Evolutionary conservation across 2,888 invertebrate genomes (phyloP).

Genomic region (Epirrhoe alternata): DNA sequence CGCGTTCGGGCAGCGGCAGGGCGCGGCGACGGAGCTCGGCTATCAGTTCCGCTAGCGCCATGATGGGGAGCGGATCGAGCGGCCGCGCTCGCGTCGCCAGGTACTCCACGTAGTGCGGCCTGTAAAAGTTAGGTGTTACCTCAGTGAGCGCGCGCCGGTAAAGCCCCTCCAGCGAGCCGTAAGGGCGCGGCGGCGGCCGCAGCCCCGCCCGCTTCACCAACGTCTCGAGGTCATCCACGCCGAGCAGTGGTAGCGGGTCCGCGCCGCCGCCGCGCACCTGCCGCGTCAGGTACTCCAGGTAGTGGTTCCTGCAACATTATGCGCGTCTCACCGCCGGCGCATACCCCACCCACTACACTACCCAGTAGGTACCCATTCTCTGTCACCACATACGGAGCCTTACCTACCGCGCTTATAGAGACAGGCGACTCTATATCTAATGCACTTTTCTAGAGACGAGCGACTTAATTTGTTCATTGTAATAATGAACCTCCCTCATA

Average conservation of each 20-base stretch:
- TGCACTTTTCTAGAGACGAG: too few relatives aligned
- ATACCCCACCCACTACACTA: conserved; percentile 10
- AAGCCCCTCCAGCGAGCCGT: conserved; percentile 88
- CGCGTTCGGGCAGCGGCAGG: conserved; percentile 92
- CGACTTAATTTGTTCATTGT: too few relatives aligned
- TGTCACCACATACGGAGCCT: too few relatives aligned
- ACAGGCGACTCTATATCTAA: too few relatives aligned
- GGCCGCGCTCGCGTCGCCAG: conserved; percentile 94
- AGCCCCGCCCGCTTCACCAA: conserved; percentile 90
- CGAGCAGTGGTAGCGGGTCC: conserved; percentile 92
- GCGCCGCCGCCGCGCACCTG: conserved; percentile 89
- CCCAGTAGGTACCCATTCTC: neutral
- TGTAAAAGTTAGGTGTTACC: conserved; percentile 85
- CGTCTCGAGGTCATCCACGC: conserved; percentile 92
- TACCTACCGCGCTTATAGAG: neutral
- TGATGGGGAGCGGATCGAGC: conserved; percentile 95
- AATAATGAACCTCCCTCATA: too few relatives aligned
- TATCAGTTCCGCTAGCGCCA: conserved; percentile 94
- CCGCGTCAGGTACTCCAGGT: conserved; percentile 94
- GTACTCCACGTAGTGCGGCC: conserved; percentile 98
- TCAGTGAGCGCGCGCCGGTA: conserved; percentile 87
- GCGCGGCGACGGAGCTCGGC: conserved; percentile 95
- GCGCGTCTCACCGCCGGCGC: conserved; percentile 62
- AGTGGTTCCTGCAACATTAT: conserved; percentile 91
- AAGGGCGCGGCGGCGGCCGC: conserved; percentile 90